Percentiles rank a stretch among this genome's conserved stretches.
Evolutionary conservation across 1,140 invertebrate species (phyloP).

Genomic region (Apolygus lucorum): DNA sequence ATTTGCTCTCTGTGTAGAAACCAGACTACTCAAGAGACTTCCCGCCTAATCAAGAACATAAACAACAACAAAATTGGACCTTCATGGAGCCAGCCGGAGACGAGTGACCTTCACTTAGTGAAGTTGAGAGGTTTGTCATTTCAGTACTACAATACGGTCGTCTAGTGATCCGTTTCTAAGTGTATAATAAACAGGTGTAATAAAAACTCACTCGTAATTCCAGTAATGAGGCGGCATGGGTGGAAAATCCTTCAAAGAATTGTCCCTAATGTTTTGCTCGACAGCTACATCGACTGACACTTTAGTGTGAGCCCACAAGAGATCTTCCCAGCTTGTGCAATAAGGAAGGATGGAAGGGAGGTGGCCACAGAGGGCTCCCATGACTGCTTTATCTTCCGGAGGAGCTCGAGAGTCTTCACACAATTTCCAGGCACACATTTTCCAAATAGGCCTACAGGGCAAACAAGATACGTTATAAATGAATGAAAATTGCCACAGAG

Average conservation of each 20-base stretch:
- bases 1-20: no score
- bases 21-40: no score
- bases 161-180: no score
- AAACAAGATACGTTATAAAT: constrained; percentile 5
- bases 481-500: neutral
- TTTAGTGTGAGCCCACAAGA: constrained; percentile 80
- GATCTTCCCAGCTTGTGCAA: constrained; percentile 75
- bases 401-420: constrained; percentile 45
- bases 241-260: constrained; percentile 45
- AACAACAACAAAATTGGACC: no score
- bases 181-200: neutral
- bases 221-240: constrained; percentile 66
- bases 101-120: no score
- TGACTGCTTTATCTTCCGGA: constrained; percentile 49
- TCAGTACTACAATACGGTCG: constrained; percentile 70
- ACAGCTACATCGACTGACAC: constrained; percentile 74
- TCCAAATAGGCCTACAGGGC: constrained; percentile 73
- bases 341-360: constrained; percentile 61
- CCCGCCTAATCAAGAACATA: no score
- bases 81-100: neutral
- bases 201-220: constrained; percentile 53
- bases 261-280: constrained; percentile 60
- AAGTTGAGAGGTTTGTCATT: no score
- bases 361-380: constrained; percentile 76
- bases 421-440: constrained; percentile 68